Percentiles rank a stretch among this genome's conserved stretches.
phyloP scores from a whole-genome alignment of 2,797 vertebrate species.

The Squalus acanthias region DNA sequence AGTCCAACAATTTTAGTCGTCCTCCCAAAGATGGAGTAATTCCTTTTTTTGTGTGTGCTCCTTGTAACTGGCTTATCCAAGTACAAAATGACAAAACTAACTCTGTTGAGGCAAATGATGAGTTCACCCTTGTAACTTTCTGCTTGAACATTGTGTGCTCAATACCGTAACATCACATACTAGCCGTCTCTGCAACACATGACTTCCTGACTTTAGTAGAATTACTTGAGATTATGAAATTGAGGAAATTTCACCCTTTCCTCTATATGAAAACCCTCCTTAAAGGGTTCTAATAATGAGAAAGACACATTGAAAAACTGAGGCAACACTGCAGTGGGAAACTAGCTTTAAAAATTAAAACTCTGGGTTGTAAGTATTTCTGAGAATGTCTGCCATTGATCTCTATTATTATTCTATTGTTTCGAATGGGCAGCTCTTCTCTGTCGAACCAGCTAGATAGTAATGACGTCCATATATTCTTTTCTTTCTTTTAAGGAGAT shows the following conservation, averaged over 20 bases:
- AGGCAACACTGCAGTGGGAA: neutral
- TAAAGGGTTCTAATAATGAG: neutral
- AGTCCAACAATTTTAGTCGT: neutral
- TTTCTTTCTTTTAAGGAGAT: constrained; percentile 55
- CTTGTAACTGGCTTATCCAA: neutral
- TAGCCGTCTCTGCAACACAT: neutral
- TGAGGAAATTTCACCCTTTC: neutral
- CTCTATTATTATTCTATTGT: neutral
- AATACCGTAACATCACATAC: neutral
- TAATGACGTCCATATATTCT: neutral
- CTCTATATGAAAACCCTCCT: neutral
- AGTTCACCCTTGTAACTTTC: neutral
- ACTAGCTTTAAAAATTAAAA: neutral
- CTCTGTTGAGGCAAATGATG: neutral
- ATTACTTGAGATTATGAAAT: constrained; percentile 16
- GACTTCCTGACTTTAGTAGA: neutral
- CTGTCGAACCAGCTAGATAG: neutral
- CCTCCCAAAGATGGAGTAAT: neutral
- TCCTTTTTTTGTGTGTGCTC: neutral
- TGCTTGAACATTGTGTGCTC: neutral
- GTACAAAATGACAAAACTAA: neutral
- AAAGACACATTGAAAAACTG: neutral
- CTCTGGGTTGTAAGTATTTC: neutral
- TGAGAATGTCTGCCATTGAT: neutral
- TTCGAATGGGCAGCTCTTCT: neutral